Conservation (phyloP, 2,113 vertebrate genomes). For the Tenrec ecaudatus region DNA sequence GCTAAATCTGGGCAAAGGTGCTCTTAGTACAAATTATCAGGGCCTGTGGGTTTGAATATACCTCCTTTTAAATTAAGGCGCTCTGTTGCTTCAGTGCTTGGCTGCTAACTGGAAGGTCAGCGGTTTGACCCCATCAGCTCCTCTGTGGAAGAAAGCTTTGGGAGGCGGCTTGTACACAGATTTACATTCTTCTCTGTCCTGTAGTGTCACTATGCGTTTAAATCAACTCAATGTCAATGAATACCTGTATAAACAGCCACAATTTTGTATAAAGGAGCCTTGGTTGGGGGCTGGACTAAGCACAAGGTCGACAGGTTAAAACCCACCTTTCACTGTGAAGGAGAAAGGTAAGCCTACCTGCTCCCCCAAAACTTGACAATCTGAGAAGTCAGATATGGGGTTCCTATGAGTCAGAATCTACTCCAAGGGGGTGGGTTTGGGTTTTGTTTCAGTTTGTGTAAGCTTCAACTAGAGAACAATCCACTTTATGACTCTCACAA, state of each 20-base stretch:
- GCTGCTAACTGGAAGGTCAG: not conserved
- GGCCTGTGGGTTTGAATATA: not conserved
- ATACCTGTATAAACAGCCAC: not conserved
- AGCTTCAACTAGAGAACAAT: no score
- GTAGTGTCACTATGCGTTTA: not conserved
- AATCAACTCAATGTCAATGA: not conserved
- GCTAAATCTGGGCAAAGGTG: slow-evolving; percentile 8
- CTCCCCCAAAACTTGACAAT: no score
- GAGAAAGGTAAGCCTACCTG: no score
- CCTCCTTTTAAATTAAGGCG: not conserved
- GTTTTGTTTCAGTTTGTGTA: no score
- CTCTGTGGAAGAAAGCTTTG: not conserved
- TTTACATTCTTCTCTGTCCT: not conserved
- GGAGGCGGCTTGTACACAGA: not conserved
- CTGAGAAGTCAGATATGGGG: no score
- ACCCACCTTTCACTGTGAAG: no score
- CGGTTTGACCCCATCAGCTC: not conserved
- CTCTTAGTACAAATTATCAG: slow-evolving; percentile 19
- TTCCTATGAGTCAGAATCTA: no score
- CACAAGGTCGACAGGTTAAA: no score
- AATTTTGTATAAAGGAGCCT: not conserved
- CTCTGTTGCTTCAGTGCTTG: not conserved
- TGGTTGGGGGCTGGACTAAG: no score
- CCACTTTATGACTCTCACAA: no score
- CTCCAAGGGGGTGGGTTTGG: no score